A percentile compares a stretch with the other conserved stretches of the same genome.
Evolutionary conservation across 2,113 vertebrate genomes (phyloP).

Genomic region (Podocnemis expansa): DNA sequence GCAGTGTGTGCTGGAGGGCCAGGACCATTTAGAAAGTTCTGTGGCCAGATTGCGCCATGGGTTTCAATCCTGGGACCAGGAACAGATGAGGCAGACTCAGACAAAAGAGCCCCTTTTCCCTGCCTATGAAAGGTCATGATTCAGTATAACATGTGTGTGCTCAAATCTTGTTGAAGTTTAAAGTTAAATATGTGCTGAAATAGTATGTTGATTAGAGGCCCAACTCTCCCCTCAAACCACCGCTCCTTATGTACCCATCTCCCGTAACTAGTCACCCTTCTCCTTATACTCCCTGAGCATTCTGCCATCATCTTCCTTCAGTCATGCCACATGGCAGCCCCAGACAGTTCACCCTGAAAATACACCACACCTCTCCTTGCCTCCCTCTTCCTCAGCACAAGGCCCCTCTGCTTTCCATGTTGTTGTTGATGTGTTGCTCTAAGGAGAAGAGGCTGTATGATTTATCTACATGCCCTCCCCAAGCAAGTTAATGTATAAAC

Average conservation of each 20-base stretch:
- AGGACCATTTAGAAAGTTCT: too few relatives aligned
- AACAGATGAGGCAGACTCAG: too few relatives aligned
- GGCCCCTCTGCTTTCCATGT: not conserved
- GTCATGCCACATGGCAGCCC: accelerated
- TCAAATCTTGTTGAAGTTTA: not conserved
- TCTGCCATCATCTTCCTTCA: not conserved
- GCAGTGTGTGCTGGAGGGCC: too few relatives aligned
- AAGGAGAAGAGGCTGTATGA: not conserved
- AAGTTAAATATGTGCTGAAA: not conserved
- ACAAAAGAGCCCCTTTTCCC: too few relatives aligned
- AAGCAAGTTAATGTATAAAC: not conserved
- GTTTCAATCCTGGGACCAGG: too few relatives aligned
- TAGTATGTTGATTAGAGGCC: not conserved
- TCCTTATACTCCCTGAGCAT: not conserved
- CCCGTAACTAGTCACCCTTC: not conserved
- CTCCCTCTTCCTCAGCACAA: not conserved
- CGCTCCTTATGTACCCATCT: not conserved
- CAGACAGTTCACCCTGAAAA: not conserved
- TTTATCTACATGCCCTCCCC: not conserved
- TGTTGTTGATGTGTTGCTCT: not conserved
- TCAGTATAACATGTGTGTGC: not conserved
- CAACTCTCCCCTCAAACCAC: accelerated
- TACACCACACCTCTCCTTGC: not conserved
- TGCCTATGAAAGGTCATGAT: not conserved
- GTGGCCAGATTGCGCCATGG: too few relatives aligned